Percentiles rank a stretch among this genome's conserved stretches.
These are phyloP conservation scores for human DNA, from an alignment of 2,113 vertebrate genomes.

Conservation along the genomic window GRCh38 chr18:4603501-4604000, in stretches of 20 bases:
- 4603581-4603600: neutral
- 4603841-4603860: no score
- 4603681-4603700: neutral
- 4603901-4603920: no score
- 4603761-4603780: neutral
- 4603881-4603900: no score
- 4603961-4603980: neutral
- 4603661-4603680: neutral
- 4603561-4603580: neutral
- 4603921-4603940: neutral
- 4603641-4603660: neutral
- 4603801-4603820: no score
- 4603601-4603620: neutral
- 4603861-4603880: no score
- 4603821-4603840: no score
- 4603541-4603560: no score
- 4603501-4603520: no score
- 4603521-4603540: no score
- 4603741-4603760: neutral
- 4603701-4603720: neutral
- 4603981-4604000: no score
- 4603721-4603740: neutral
- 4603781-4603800: no score
- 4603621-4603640: neutral
- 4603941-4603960: neutral